These are phyloP conservation scores for Mesodorylaimus sp. DNA, from an alignment of 2,888 invertebrate genomes.

Conservation along the genomic window DNA sequence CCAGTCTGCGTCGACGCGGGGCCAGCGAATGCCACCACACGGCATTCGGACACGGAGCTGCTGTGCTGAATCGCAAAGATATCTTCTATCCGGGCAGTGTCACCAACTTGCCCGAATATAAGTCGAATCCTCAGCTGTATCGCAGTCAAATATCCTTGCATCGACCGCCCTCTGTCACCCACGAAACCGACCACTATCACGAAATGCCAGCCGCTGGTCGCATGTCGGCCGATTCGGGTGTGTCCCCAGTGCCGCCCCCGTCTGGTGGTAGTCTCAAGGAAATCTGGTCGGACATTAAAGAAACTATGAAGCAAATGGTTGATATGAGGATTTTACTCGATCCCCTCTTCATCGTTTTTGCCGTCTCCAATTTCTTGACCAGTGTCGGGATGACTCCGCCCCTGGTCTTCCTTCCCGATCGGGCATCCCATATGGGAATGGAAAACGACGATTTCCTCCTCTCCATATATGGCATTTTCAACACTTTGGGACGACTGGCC, in stretches of 20 bases:
- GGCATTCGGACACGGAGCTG: no score
- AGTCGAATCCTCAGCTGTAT: slow-evolving; percentile 35
- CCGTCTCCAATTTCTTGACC: slow-evolving; percentile 78
- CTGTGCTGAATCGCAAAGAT: slow-evolving; percentile 39
- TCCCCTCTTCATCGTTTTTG: slow-evolving; percentile 68
- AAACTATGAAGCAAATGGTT: no score
- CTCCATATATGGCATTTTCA: neutral
- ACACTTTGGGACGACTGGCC: neutral
- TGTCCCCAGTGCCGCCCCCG: neutral
- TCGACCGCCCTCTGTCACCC: neutral
- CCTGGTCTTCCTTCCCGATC: slow-evolving; percentile 47
- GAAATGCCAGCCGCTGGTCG: no score
- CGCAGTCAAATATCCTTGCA: slow-evolving; percentile 3
- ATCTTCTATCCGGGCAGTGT: slow-evolving; percentile 76
- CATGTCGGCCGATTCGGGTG: neutral
- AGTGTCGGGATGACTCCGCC: slow-evolving; percentile 87
- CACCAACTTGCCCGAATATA: slow-evolving; percentile 61
- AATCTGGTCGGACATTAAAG: slow-evolving; percentile 79
- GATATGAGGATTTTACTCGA: slow-evolving; percentile 62
- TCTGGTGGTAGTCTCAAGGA: slow-evolving; percentile 14
- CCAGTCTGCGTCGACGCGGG: no score
- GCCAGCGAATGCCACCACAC: no score
- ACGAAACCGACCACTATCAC: no score
- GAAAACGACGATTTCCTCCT: neutral
- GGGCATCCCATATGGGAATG: neutral